Conservation (phyloP, 1,140 invertebrate species). For the Drosophila seguyi region DNA sequence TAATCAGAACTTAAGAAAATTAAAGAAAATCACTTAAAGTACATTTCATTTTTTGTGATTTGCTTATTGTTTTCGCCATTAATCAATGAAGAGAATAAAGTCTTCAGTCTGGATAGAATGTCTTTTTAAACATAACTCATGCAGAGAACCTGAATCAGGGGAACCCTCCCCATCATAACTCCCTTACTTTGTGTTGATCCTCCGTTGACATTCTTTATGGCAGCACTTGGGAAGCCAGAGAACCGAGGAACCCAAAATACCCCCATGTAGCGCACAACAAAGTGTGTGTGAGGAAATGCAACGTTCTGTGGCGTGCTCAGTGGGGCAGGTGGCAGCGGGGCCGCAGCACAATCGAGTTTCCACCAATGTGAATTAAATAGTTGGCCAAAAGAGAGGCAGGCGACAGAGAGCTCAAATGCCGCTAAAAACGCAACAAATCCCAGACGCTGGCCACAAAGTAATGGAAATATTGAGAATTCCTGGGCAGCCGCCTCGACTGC, state of each 20-base stretch:
- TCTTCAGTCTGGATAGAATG: neutral
- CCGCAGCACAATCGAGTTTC: slow-evolving; percentile 77
- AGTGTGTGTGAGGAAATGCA: slow-evolving; percentile 40
- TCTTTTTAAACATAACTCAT: slow-evolving; percentile 22
- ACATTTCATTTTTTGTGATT: neutral
- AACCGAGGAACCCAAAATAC: slow-evolving; percentile 36
- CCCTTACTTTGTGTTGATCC: slow-evolving; percentile 38
- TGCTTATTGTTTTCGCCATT: neutral
- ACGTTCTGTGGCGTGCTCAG: slow-evolving; percentile 38
- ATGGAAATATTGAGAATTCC: slow-evolving; percentile 82
- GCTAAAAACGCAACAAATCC: slow-evolving; percentile 69
- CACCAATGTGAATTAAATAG: slow-evolving; percentile 82
- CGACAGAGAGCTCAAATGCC: slow-evolving; percentile 60
- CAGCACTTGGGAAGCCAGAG: slow-evolving; percentile 19
- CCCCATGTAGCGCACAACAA: slow-evolving; percentile 48
- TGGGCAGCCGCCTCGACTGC: slow-evolving; percentile 37
- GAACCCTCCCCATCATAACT: slow-evolving; percentile 26
- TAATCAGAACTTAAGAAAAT: neutral
- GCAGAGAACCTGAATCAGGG: slow-evolving; percentile 12
- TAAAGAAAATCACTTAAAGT: neutral
- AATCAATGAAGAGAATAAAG: neutral
- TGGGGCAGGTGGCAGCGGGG: slow-evolving; percentile 26
- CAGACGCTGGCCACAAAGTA: slow-evolving; percentile 79
- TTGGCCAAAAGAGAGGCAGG: slow-evolving; percentile 74
- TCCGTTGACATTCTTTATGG: slow-evolving; percentile 39